Conservation (phyloP, 2,797 vertebrate species). For the Limnodromus scolopaceus region DNA sequence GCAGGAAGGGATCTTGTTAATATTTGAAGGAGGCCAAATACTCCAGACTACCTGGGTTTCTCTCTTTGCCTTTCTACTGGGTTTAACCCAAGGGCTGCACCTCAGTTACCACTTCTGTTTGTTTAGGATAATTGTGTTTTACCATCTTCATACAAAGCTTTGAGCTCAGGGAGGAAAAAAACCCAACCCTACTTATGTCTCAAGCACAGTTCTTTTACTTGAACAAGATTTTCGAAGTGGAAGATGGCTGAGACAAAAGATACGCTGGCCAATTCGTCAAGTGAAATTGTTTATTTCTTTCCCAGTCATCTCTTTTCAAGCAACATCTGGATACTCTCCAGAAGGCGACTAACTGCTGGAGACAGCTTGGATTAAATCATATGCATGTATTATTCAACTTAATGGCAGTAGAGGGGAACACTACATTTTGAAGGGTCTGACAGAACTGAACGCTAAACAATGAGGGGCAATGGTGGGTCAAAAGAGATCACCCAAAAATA, state of each 20-base stretch:
- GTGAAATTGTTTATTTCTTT: slow-evolving; percentile 31
- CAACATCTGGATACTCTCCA: slow-evolving; percentile 36
- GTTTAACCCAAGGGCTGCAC: not conserved
- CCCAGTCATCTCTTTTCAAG: not conserved
- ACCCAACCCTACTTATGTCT: not conserved
- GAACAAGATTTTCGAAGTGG: not conserved
- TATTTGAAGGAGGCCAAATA: not conserved
- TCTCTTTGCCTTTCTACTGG: not conserved
- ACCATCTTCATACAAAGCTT: not conserved
- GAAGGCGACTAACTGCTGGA: not conserved
- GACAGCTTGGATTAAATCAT: not conserved
- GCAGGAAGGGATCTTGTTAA: not conserved
- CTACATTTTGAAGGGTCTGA: not conserved
- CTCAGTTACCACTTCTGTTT: not conserved
- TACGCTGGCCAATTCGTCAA: not conserved
- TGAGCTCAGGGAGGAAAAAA: not conserved
- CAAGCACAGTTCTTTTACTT: not conserved
- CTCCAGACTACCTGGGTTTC: not conserved
- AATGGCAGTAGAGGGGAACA: not conserved
- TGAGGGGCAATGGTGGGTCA: not conserved
- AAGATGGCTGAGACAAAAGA: not conserved
- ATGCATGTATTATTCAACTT: not conserved
- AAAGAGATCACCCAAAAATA: not conserved
- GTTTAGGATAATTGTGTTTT: not conserved
- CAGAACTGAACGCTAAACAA: not conserved